A percentile compares a stretch with the other conserved stretches of the same genome.
phyloP scores from a whole-genome alignment of 1,140 invertebrate genomes.

The Himalopsyche phryganea region DNA sequence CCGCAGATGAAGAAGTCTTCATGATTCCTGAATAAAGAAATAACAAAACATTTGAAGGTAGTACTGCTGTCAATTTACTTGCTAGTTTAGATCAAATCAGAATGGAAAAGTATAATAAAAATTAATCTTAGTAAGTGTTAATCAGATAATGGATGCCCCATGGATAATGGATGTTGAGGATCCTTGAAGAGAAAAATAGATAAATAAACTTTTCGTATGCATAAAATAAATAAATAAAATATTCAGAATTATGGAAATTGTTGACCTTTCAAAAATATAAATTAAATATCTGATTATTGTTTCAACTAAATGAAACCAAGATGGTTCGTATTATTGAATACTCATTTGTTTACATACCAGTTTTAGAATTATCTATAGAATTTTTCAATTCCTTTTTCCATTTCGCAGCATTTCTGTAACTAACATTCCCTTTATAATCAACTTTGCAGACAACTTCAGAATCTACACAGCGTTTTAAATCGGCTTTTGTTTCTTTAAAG shows the following conservation, averaged over 20 bases:
- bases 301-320: too few species aligned
- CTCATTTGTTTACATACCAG: conserved; percentile 6
- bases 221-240: too few species aligned
- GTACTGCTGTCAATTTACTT: neutral
- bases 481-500: conserved; percentile 66
- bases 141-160: too few species aligned
- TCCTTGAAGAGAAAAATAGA: too few species aligned
- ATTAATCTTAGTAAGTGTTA: too few species aligned
- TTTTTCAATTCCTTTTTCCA: conserved; percentile 53
- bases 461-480: conserved; percentile 72
- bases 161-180: too few species aligned
- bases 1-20: conserved; percentile 43
- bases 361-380: conserved; percentile 23
- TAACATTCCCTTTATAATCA: conserved; percentile 81
- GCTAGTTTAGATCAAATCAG: neutral
- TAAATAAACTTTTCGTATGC: too few species aligned
- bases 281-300: too few species aligned
- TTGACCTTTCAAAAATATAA: too few species aligned
- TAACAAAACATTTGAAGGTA: conserved; percentile 1
- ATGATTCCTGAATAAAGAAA: conserved; percentile 36
- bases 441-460: conserved; percentile 76
- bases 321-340: too few species aligned
- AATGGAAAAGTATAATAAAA: neutral
- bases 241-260: too few species aligned
- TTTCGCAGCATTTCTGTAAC: conserved; percentile 78